Percentiles rank a stretch among this genome's conserved stretches.
These are phyloP conservation scores for Lithophane leautieri DNA, from an alignment of 2,888 invertebrate species.

Conservation along the genomic window DNA sequence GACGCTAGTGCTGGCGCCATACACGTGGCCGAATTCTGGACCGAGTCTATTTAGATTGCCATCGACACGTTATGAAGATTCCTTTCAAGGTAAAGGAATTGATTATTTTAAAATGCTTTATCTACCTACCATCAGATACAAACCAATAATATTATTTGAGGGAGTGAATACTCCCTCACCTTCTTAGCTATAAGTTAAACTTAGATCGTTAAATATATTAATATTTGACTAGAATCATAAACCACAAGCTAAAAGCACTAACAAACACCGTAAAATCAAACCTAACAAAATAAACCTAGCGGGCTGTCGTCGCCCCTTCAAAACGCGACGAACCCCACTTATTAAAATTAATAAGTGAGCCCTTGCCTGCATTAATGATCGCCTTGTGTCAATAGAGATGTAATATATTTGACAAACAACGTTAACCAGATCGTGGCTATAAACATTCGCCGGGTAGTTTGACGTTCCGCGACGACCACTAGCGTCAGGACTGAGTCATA, in stretches of 20 bases:
- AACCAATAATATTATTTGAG: neutral
- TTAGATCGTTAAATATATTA: slow-evolving; percentile 4
- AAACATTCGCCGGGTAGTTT: slow-evolving; percentile 60
- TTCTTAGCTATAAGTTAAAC: neutral
- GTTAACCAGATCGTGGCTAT: slow-evolving; percentile 76
- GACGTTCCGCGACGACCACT: slow-evolving; percentile 54
- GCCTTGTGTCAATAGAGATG: slow-evolving; percentile 88
- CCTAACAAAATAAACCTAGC: slow-evolving; percentile 85
- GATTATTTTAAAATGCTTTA: neutral
- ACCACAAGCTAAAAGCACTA: slow-evolving; percentile 46
- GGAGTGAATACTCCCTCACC: neutral
- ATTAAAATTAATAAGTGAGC: slow-evolving; percentile 90
- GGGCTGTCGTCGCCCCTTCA: slow-evolving; percentile 82
- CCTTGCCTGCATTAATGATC: slow-evolving; percentile 89
- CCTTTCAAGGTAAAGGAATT: neutral
- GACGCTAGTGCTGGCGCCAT: too few species aligned
- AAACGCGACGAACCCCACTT: slow-evolving; percentile 85
- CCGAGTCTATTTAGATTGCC: too few species aligned
- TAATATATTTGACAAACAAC: slow-evolving; percentile 89
- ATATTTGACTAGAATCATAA: slow-evolving; percentile 49
- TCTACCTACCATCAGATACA: neutral
- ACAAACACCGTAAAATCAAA: slow-evolving; percentile 85
- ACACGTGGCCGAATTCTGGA: too few species aligned
- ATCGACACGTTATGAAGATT: neutral
- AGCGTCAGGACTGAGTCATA: neutral